Conservation (phyloP, 1,140 invertebrate species). For the Diuraphis noxia region DNA sequence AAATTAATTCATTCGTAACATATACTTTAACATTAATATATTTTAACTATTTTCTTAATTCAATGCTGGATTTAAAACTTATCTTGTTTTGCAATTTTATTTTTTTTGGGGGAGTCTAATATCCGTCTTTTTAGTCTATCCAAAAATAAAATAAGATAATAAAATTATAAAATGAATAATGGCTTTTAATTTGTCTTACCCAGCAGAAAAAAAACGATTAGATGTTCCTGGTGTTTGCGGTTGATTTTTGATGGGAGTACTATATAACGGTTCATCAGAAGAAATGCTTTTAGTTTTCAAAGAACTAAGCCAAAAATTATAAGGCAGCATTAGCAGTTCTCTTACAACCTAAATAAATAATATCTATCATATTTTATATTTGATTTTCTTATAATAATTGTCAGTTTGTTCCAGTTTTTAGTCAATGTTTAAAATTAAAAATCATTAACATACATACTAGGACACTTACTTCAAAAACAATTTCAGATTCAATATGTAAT, state of each 20-base stretch:
- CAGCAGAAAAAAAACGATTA: slow-evolving; percentile 4
- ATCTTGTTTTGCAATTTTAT: neutral
- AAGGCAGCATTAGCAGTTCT: slow-evolving; percentile 21
- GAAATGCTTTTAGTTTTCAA: neutral
- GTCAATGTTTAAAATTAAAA: neutral
- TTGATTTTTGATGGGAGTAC: neutral
- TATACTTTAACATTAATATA: neutral
- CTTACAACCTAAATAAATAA: slow-evolving; percentile 22
- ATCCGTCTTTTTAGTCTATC: neutral
- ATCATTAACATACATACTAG: neutral
- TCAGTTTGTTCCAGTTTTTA: neutral
- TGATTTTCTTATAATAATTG: neutral
- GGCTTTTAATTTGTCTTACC: neutral
- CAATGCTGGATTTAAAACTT: neutral
- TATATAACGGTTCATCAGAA: neutral
- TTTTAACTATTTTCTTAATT: neutral
- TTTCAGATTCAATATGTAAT: slow-evolving; percentile 60
- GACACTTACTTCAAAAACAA: slow-evolving; percentile 46
- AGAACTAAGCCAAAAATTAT: slow-evolving; percentile 13
- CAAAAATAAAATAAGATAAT: neutral
- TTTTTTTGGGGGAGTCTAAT: neutral
- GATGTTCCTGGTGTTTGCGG: neutral
- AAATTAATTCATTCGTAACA: neutral
- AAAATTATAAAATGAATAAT: neutral
- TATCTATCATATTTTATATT: neutral